Evolutionary conservation across 2,113 vertebrate species (phyloP).

Genomic region (Indicator indicator): DNA sequence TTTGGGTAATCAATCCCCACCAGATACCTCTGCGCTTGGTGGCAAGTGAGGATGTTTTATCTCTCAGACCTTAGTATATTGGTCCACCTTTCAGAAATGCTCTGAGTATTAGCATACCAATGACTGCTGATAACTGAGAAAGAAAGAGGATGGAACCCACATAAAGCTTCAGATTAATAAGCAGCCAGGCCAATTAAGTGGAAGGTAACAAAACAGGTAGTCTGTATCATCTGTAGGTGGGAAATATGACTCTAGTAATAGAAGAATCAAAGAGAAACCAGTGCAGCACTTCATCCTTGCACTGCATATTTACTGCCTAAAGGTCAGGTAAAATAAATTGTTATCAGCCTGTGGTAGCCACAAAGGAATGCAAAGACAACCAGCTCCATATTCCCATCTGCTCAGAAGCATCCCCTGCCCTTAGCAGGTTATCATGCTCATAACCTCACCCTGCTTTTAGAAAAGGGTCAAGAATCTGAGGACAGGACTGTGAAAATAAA

Average conservation of each 20-base stretch:
- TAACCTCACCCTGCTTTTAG: neutral
- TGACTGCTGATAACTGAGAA: neutral
- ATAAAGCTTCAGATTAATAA: neutral
- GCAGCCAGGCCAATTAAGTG: neutral
- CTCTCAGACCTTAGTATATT: neutral
- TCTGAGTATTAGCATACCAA: neutral
- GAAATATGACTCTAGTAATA: neutral
- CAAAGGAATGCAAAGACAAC: neutral
- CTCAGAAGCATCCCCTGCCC: neutral
- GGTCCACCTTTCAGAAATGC: neutral
- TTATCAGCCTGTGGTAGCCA: neutral
- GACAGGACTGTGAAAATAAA: neutral
- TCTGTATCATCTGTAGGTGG: neutral
- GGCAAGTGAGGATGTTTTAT: neutral
- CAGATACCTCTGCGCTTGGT: neutral
- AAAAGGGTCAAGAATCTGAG: neutral
- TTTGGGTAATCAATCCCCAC: neutral
- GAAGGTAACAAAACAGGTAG: neutral
- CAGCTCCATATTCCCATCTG: fast-evolving
- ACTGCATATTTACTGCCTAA: neutral
- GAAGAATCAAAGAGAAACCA: neutral
- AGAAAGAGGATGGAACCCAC: neutral
- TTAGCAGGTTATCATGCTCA: neutral
- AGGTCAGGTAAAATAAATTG: neutral
- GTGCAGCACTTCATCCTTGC: neutral